phyloP scores from a whole-genome alignment of 2,113 vertebrate genomes.

The Vireo altiloquus region DNA sequence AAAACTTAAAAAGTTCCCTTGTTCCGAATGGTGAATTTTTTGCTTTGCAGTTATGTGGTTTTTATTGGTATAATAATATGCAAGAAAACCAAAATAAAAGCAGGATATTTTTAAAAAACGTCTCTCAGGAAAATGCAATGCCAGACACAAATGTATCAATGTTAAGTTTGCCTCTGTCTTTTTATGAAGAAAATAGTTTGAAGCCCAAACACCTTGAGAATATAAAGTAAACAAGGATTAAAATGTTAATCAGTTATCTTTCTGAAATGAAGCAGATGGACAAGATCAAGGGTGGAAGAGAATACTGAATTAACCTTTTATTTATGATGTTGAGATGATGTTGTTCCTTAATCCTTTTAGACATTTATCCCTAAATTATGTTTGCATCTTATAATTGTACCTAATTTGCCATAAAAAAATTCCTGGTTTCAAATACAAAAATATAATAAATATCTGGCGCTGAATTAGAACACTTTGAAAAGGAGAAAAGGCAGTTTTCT shows the following conservation, averaged over 20 bases:
- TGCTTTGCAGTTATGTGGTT: background rate
- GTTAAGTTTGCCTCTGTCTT: background rate
- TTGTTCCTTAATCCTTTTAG: constrained; percentile 27
- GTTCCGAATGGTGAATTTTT: background rate
- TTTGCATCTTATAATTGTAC: background rate
- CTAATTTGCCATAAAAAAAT: background rate
- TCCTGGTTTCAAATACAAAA: background rate
- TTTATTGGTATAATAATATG: background rate
- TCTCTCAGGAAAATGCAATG: background rate
- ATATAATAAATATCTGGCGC: background rate
- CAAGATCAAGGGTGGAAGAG: background rate
- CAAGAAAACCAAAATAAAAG: background rate
- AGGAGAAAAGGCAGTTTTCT: background rate
- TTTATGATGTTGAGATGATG: constrained; percentile 5
- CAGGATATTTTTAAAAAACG: background rate
- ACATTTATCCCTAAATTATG: constrained; percentile 12
- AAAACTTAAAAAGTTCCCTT: background rate
- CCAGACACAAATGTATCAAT: background rate
- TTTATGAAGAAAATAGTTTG: background rate
- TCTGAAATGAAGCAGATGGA: constrained; percentile 4
- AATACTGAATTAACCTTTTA: constrained; percentile 6
- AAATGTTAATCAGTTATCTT: background rate
- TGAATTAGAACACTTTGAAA: background rate
- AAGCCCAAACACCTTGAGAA: background rate
- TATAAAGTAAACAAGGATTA: background rate